Percentiles rank a stretch among this genome's conserved stretches.
Conservation (phyloP, 2,113 vertebrate genomes). For the Halcyon malimbica region DNA sequence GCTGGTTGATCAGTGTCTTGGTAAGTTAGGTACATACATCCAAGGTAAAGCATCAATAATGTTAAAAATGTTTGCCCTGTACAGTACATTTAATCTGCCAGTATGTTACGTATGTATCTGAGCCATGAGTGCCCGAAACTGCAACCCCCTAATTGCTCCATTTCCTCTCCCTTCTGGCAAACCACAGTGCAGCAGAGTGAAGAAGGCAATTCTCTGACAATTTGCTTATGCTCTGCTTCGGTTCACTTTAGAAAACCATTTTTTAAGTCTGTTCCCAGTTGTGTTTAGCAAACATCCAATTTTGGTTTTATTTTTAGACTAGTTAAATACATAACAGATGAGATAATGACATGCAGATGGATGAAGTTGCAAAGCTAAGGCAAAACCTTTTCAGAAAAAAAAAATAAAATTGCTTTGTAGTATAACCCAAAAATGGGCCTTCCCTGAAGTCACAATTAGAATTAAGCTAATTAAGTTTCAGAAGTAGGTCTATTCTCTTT, state of each 20-base stretch:
- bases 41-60: not conserved
- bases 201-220: not conserved
- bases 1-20: not conserved
- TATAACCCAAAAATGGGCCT: slow-evolving; percentile 43
- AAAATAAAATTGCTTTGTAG: slow-evolving; percentile 44
- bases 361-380: slow-evolving; percentile 58
- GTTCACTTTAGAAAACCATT: not conserved
- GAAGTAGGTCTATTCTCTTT: slow-evolving; percentile 12
- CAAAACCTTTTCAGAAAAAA: slow-evolving; percentile 32
- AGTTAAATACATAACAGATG: slow-evolving; percentile 64
- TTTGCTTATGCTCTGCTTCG: not conserved
- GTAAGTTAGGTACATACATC: not conserved
- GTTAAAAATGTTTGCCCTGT: not conserved
- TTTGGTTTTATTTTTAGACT: slow-evolving; percentile 59
- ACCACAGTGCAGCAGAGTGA: not conserved
- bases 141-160: not conserved
- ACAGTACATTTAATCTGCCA: not conserved
- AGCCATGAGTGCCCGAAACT: not conserved
- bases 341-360: slow-evolving; percentile 66
- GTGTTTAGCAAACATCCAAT: slow-evolving; percentile 60
- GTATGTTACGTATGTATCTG: not conserved
- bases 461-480: slow-evolving; percentile 37
- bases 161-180: not conserved
- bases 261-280: slow-evolving; percentile 31
- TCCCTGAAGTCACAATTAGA: slow-evolving; percentile 27